Evolutionary conservation across 2,888 invertebrate genomes (phyloP).

Genomic region (Tetragnatha montana): DNA sequence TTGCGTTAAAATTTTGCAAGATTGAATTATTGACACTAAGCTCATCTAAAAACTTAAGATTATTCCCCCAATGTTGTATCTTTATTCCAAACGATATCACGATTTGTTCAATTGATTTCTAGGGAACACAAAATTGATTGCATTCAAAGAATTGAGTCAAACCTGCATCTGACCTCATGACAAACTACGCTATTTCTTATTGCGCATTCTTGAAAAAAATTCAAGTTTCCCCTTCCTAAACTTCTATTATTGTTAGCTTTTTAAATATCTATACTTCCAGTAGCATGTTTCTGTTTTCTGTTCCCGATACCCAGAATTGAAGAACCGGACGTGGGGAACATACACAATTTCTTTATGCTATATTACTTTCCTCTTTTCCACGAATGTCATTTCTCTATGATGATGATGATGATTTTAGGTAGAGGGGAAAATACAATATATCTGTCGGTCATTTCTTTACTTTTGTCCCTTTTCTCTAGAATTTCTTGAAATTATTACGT

Average conservation of each 20-base stretch:
- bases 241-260: neutral
- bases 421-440: neutral
- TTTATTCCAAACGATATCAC: no score
- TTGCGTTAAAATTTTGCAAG: no score
- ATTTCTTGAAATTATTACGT: conserved; percentile 1
- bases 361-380: neutral
- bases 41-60: no score
- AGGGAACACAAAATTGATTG: no score
- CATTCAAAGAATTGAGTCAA: no score
- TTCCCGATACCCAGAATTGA: neutral
- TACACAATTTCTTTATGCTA: neutral
- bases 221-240: no score
- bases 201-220: no score
- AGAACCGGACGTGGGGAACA: neutral
- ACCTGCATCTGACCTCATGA: no score
- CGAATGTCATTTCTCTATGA: neutral
- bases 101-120: no score
- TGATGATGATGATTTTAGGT: neutral
- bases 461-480: neutral
- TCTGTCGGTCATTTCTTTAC: neutral
- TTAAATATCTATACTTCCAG: neutral
- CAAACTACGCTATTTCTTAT: no score
- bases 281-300: neutral
- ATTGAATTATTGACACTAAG: no score
- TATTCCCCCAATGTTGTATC: no score